phyloP scores from a whole-genome alignment of 2,888 invertebrate species.

The Hypercompe scribonia region DNA sequence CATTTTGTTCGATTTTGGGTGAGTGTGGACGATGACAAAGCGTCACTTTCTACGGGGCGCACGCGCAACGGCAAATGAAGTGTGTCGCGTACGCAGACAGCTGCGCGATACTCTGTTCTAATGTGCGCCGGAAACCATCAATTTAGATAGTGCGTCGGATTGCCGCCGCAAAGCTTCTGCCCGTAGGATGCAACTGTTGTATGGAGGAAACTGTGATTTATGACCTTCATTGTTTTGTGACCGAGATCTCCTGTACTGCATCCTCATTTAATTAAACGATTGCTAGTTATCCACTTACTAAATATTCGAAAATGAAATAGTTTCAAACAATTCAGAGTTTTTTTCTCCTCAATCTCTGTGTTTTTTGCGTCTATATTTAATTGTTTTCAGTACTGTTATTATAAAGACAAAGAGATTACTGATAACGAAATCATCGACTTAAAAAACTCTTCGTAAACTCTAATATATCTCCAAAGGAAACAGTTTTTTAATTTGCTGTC shows the following conservation, averaged over 20 bases:
- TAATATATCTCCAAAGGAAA: too few relatives aligned
- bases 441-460: background rate
- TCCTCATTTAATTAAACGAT: constrained; percentile 56
- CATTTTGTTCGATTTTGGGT: constrained; percentile 76
- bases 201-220: constrained; percentile 84
- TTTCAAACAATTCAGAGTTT: background rate
- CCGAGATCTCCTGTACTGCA: constrained; percentile 33
- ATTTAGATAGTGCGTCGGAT: constrained; percentile 84
- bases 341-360: too few relatives aligned
- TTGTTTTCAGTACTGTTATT: background rate
- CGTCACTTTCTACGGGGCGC: constrained; percentile 82
- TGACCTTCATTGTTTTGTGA: constrained; percentile 83
- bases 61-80: constrained; percentile 83
- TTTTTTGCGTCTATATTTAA: too few relatives aligned
- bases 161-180: constrained; percentile 79
- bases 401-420: background rate
- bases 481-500: too few relatives aligned
- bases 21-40: constrained; percentile 74
- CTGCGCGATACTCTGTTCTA: constrained; percentile 79
- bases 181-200: constrained; percentile 82
- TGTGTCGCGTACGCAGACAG: constrained; percentile 83
- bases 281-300: constrained; percentile 56
- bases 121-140: constrained; percentile 85
- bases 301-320: constrained; percentile 5
- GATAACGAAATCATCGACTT: background rate